These are phyloP conservation scores for Pungitius pungitius DNA, from an alignment of 2,113 vertebrate species.

Conservation along the genomic window DNA sequence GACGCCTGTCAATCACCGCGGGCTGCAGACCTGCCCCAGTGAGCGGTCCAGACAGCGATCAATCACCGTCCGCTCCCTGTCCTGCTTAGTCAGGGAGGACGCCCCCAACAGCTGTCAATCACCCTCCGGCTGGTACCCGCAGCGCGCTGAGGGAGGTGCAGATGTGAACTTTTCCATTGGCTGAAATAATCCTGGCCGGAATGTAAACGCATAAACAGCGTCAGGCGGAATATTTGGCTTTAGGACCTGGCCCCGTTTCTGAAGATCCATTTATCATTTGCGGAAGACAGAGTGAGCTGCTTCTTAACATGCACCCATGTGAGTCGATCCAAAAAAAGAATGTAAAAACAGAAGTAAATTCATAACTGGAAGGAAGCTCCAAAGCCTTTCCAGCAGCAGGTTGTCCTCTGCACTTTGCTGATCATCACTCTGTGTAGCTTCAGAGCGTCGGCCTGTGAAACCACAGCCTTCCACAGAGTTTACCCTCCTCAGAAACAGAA, in stretches of 20 bases:
- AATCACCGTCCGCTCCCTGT: constrained; percentile 30
- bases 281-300: neutral
- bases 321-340: too few species aligned
- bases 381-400: neutral
- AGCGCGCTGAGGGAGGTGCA: neutral
- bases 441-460: neutral
- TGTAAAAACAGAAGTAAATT: constrained; percentile 1
- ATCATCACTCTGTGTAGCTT: neutral
- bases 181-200: constrained; percentile 27
- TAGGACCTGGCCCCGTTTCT: constrained; percentile 6
- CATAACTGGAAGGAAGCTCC: constrained; percentile 26
- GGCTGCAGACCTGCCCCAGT: constrained; percentile 10
- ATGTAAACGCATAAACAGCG: constrained; percentile 20
- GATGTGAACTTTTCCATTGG: constrained; percentile 8
- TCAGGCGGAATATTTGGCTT: neutral
- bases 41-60: constrained; percentile 23
- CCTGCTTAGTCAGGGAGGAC: constrained; percentile 35
- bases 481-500: neutral
- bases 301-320: neutral
- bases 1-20: constrained; percentile 43
- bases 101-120: constrained; percentile 23
- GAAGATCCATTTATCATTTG: constrained; percentile 2
- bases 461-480: neutral
- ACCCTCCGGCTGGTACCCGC: neutral
- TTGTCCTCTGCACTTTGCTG: neutral